Evolutionary conservation across 2,797 vertebrate species (phyloP), one percentile per base, ranked within the genome.

Genomic region (Salmo trutta): DNA sequence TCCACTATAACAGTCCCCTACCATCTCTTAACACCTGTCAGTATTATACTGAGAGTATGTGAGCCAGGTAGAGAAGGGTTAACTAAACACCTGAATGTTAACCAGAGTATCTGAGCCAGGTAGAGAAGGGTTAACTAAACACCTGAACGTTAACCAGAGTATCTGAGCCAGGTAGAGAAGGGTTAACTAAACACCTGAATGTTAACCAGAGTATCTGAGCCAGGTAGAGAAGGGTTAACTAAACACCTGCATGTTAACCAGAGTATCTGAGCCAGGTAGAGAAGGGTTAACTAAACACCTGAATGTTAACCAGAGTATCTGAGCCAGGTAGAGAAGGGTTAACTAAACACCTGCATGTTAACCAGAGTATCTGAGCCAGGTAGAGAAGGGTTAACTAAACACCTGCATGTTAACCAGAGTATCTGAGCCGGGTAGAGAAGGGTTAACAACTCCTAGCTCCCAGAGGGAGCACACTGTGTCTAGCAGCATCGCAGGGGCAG

Each of bases 401-500:
- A 33, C 29, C 29, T 31, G 29, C 31, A 5, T 33, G 31, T 33
- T 33, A 33, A 33, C 31, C 31, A 33, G 31, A 33, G 31, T 33
- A 33, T 33, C 4, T 33, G 31, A 33, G 31, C 21, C 64, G 31
- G 24, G 24, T 27, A 65, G 1, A 24, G 62, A n/a, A 8, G 12
- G 16, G 70, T 52, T 8, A 71, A 41, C 33, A 27, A 27, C 59
- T 21, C 56, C 56, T 29, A 53, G 31, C 12, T 56, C 68, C n/a
- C 51, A 77, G 65, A 19, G 68, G n/a, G 47, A 74, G 51, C 75
- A 73, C 33, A 71, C 21, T 66, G 72, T 59, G 1, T 36, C 36
- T 36, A 36, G 36, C 6, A 36, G 36, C 36, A 70, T 76, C 73
- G 71, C 79, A 83, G 79, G 67, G 80, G 65, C 64, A 75, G 77